Conservation (phyloP, 2,888 invertebrate genomes). For the Stomorhina lunata region DNA sequence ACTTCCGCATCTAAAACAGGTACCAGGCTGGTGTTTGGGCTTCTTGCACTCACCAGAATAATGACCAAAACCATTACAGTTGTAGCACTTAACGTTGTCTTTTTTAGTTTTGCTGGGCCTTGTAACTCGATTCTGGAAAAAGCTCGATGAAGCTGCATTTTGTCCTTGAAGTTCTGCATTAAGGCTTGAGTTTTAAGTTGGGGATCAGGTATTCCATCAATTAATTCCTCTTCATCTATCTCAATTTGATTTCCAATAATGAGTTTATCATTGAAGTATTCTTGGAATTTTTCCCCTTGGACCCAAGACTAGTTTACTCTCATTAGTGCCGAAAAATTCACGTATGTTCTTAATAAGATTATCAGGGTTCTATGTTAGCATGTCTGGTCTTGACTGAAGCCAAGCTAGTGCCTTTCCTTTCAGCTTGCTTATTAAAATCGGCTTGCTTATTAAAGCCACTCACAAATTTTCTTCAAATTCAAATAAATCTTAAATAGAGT, state of each 20-base stretch:
- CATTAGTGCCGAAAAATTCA: neutral
- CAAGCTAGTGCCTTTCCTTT: conserved; percentile 1
- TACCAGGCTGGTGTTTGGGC: neutral
- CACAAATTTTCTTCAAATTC: too few species aligned
- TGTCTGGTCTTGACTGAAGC: neutral
- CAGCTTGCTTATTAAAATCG: neutral
- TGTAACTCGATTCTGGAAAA: neutral
- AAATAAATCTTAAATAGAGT: too few species aligned
- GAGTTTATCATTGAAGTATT: conserved; percentile 33
- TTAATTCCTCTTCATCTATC: conserved; percentile 11
- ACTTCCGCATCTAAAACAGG: conserved; percentile 22
- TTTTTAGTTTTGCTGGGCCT: neutral
- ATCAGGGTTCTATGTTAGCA: neutral
- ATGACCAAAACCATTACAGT: conserved; percentile 24
- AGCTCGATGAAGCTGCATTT: neutral
- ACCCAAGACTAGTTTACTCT: neutral
- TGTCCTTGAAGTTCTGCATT: conserved; percentile 12
- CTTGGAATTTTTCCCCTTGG: neutral
- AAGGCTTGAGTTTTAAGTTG: conserved; percentile 20
- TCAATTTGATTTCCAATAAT: conserved; percentile 2
- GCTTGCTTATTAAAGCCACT: too few species aligned
- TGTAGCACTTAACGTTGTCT: conserved; percentile 10
- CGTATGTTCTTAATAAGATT: neutral
- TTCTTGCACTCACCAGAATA: conserved; percentile 32
- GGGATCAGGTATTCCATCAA: conserved; percentile 4